These are phyloP conservation scores for Liposcelis brunnea DNA, from an alignment of 2,888 invertebrate species.

Conservation along the genomic window DNA sequence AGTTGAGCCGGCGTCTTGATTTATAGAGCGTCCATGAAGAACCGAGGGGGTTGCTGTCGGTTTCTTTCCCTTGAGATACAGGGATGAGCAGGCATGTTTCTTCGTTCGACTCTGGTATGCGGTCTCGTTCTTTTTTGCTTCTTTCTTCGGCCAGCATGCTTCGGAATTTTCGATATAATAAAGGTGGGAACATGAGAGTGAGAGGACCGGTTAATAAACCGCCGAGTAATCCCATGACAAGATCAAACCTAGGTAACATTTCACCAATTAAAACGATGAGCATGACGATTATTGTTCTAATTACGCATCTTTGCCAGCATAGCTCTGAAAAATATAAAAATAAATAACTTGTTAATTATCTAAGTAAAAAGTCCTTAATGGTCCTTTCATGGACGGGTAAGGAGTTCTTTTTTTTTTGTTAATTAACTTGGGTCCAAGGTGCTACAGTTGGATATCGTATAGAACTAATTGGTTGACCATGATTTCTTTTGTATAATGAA, in stretches of 20 bases:
- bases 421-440: no score
- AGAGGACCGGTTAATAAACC: slow-evolving; percentile 6
- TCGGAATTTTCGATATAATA: slow-evolving; percentile 2
- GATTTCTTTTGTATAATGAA: no score
- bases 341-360: no score
- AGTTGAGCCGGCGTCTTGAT: no score
- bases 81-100: not conserved
- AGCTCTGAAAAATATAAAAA: not conserved
- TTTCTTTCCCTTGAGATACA: not conserved
- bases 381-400: no score
- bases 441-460: no score
- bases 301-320: slow-evolving; percentile 3
- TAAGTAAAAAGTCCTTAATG: no score
- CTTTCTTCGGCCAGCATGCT: not conserved
- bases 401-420: no score
- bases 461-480: no score
- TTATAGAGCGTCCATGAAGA: no score
- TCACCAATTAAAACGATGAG: not conserved
- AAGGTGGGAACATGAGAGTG: slow-evolving; percentile 8
- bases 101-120: not conserved
- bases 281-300: slow-evolving; percentile 6
- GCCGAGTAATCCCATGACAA: slow-evolving; percentile 5
- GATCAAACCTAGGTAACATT: slow-evolving; percentile 5
- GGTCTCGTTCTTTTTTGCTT: not conserved
- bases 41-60: no score